These are phyloP conservation scores for Drosophila arawakana DNA, from an alignment of 1,140 invertebrate genomes.

Conservation along the genomic window DNA sequence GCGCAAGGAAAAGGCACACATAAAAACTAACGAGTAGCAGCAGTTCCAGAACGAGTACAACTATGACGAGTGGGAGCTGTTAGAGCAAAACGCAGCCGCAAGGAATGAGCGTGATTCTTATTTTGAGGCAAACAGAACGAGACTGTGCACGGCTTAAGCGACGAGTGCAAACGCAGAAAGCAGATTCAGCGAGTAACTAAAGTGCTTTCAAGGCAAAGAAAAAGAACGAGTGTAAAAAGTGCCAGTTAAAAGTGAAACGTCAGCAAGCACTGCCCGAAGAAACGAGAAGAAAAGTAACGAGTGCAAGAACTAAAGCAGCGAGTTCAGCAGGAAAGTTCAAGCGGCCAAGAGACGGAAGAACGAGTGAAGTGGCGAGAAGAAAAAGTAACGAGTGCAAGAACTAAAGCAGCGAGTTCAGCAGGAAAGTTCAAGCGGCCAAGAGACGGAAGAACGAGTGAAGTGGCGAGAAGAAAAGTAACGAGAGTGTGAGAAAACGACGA, in stretches of 20 bases:
- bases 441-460: neutral
- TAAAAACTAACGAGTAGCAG: neutral
- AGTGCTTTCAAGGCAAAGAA: neutral
- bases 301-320: neutral
- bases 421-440: too few species aligned
- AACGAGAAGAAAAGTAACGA: neutral
- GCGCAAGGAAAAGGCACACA: too few species aligned
- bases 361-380: neutral
- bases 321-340: neutral
- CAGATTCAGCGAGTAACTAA: neutral
- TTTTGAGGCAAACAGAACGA: too few species aligned
- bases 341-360: neutral
- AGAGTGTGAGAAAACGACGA: neutral
- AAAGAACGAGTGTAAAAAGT: neutral
- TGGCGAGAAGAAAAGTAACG: neutral
- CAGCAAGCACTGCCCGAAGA: too few species aligned
- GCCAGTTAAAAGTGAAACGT: neutral
- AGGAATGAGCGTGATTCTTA: too few species aligned
- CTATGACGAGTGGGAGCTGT: neutral
- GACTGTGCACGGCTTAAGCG: too few species aligned
- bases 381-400: neutral
- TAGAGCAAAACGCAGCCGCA: too few species aligned
- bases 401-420: neutral
- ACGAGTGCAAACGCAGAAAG: neutral
- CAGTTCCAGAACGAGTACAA: neutral